Evolutionary conservation across 2,113 vertebrate genomes (phyloP), one percentile per base, ranked within the genome.

Genomic region (Solenodon paradoxus): DNA sequence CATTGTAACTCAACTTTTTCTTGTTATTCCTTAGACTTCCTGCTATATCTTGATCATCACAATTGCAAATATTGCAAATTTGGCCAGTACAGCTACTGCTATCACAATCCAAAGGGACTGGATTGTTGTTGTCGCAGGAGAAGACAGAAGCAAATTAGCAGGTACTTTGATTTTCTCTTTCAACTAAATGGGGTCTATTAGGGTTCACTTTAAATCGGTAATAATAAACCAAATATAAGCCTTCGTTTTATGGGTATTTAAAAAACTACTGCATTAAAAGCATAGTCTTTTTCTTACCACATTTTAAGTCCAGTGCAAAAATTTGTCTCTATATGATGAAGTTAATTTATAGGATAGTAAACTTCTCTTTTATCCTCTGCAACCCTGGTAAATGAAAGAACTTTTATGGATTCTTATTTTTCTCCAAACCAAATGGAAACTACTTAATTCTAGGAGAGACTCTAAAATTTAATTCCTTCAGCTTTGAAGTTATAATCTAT

Each of bases 91-190:
- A 2, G 99, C 99, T 7, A 99, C 98, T 40, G 98, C 98, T 45
- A 99, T 99, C 97, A 99, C 99, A 87, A 99, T 99, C 98, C 99
- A 99, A 98, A 99, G 99, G 97, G 99, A 99, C 94, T 99, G 99
- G 99, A 99, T 99, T 94, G 99, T 99, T 86, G 99, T 99, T 24
- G 99, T 99, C 83, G 99, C 99, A 0, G 99, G 99, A 92, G 99
- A 99, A 95, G 99, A 99, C 98, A 99, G 99, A 98, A 99, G 99
- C 99, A 99, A 95, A 96, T 97, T 99, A 97, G 99, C 99, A 99
- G 99, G 99, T 99, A 97, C 98, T 78, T 49, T 47, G 82, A 11
- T 80, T 94, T 82, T 89, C n/a, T 78, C 24, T 80, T 84, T 88
- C 38, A 59, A 40, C 51, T 49, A 49, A 78, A 30, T 66, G 32